Conservation (phyloP, 2,888 invertebrate genomes). For the Diogma glabrata region DNA sequence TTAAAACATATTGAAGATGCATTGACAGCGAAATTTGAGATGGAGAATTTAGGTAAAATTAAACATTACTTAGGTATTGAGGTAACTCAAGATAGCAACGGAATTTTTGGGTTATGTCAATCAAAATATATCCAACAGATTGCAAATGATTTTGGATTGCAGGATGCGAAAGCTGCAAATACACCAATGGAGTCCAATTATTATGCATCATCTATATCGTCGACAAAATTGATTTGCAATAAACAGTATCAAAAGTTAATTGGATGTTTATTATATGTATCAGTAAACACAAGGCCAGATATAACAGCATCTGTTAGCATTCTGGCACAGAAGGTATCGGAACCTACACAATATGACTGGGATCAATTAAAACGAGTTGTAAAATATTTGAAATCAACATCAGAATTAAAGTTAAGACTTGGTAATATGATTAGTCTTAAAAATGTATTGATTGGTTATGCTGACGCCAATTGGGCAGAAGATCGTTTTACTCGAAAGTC, state of each 20-base stretch:
- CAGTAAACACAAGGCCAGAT: neutral
- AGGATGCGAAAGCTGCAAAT: neutral
- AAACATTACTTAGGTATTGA: neutral
- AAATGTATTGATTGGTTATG: constrained; percentile 13
- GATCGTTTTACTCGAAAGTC: constrained; percentile 22
- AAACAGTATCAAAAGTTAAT: neutral
- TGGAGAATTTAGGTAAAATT: neutral
- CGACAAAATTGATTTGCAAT: too few relatives aligned
- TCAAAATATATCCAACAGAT: too few relatives aligned
- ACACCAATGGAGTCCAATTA: neutral
- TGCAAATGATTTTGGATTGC: too few relatives aligned
- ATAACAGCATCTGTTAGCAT: too few relatives aligned
- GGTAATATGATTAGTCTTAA: neutral
- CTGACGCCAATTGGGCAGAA: constrained; percentile 21
- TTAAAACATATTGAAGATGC: neutral
- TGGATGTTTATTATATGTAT: neutral
- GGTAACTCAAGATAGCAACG: neutral
- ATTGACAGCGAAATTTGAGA: neutral
- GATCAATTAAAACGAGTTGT: neutral
- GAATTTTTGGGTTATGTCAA: neutral
- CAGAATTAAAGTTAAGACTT: too few relatives aligned
- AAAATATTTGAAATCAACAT: constrained; percentile 1
- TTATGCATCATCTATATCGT: too few relatives aligned
- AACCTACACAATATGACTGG: neutral
- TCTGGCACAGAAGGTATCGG: too few relatives aligned